phyloP scores from a whole-genome alignment of 1,140 invertebrate genomes.

The Nebria ingens region DNA sequence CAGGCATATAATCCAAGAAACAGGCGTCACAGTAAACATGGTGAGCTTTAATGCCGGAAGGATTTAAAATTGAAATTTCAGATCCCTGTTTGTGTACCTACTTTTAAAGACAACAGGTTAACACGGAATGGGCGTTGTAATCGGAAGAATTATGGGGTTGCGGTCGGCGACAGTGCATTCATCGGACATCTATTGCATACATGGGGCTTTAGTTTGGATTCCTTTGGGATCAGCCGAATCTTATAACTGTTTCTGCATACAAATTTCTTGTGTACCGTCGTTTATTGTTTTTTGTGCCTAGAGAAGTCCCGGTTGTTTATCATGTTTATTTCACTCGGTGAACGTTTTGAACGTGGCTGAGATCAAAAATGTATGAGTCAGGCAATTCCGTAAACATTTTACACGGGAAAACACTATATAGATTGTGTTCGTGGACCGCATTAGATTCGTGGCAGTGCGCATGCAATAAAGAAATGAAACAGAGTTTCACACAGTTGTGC shows the following conservation, averaged over 20 bases:
- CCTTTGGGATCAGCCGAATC: too few species aligned
- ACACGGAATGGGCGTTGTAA: background rate
- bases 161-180: background rate
- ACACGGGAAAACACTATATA: background rate
- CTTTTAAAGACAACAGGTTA: background rate
- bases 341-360: background rate
- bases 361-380: background rate
- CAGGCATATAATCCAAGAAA: background rate
- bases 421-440: background rate
- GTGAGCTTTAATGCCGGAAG: background rate
- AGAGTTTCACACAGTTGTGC: background rate
- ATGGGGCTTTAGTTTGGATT: too few species aligned
- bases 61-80: background rate
- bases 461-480: slow-evolving; percentile 7
- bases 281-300: background rate
- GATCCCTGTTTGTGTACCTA: background rate
- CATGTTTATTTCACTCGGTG: background rate
- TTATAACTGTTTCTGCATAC: too few species aligned
- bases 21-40: background rate
- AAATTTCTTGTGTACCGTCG: too few species aligned
- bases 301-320: background rate
- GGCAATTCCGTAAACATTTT: background rate
- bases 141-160: background rate
- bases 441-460: background rate
- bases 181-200: background rate